phyloP scores from a whole-genome alignment of 2,113 vertebrate species.

The Enhydra lutris region DNA sequence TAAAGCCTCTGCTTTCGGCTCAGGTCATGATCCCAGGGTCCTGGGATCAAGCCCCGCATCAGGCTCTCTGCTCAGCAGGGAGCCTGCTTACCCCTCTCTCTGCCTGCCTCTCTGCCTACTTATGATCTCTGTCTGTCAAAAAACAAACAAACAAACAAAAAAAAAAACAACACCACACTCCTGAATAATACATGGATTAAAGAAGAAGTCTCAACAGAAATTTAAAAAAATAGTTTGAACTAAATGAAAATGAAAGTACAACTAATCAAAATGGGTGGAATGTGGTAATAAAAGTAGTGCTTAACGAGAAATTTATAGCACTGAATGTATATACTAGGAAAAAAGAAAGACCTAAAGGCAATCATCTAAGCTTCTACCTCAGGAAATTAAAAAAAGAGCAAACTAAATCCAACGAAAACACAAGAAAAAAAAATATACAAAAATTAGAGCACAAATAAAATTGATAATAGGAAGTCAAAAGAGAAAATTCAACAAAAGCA shows the following conservation, averaged over 20 bases:
- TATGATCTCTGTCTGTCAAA: too few species aligned
- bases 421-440: not conserved
- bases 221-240: not conserved
- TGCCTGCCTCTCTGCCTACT: too few species aligned
- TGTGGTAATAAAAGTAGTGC: not conserved
- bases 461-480: not conserved
- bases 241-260: not conserved
- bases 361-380: not conserved
- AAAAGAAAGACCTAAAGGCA: not conserved
- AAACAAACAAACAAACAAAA: too few species aligned
- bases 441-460: not conserved
- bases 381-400: not conserved
- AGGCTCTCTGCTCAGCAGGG: too few species aligned
- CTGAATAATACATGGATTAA: not conserved
- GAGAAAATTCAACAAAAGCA: not conserved
- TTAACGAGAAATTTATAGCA: not conserved
- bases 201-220: not conserved
- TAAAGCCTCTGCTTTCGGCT: too few species aligned
- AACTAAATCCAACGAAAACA: not conserved
- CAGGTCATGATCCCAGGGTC: too few species aligned
- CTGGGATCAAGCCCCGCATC: too few species aligned
- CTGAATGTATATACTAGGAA: not conserved
- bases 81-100: too few species aligned
- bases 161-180: not conserved
- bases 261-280: not conserved